A percentile compares a stretch with the other conserved stretches of the same genome.
Conservation (phyloP, 2,888 invertebrate species). For the Lasioglossum leucozonium region DNA sequence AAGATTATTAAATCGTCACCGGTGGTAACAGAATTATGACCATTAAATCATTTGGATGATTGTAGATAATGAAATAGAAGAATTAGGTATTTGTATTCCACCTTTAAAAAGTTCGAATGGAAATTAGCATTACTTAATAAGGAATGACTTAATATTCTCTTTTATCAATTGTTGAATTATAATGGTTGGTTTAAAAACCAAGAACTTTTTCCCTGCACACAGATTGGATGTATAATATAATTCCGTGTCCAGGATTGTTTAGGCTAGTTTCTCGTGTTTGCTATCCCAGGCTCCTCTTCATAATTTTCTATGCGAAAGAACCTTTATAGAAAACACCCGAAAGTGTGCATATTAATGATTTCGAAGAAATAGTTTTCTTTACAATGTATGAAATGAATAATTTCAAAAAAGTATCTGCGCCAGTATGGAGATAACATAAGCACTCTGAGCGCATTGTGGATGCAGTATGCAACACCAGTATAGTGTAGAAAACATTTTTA, state of each 20-base stretch:
- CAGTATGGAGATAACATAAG: constrained; percentile 21
- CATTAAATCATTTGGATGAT: no score
- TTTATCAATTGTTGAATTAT: no score
- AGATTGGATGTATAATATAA: neutral
- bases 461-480: constrained; percentile 13
- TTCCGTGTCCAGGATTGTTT: neutral
- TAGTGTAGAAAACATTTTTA: constrained; percentile 22
- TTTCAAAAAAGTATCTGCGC: neutral
- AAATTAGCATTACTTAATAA: no score
- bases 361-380: neutral
- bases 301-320: neutral
- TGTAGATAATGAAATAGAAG: no score
- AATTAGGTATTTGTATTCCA: no score
- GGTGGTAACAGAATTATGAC: neutral
- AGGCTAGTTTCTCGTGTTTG: neutral
- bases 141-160: no score
- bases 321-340: neutral
- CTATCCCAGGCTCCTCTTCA: neutral
- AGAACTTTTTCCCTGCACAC: neutral
- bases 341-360: neutral
- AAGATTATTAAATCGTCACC: no score
- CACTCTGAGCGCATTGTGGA: neutral
- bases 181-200: neutral
- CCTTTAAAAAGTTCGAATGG: no score
- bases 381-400: neutral